Evolutionary conservation across 2,113 vertebrate species (phyloP).

Genomic region (Tragelaphus scriptus): DNA sequence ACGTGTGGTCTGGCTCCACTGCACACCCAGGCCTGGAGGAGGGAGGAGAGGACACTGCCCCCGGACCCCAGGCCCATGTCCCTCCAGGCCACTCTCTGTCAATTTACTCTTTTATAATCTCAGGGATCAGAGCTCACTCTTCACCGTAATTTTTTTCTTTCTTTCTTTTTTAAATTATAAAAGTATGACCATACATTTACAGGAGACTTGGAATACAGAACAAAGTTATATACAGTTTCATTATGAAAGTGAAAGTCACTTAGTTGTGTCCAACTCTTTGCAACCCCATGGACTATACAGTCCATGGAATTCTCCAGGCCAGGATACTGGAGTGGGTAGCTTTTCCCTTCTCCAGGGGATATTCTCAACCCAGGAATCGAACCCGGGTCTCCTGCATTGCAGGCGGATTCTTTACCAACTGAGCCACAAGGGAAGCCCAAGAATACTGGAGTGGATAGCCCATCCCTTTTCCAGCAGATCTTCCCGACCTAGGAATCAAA

Average conservation of each 20-base stretch:
- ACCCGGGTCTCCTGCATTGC: background rate
- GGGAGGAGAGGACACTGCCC: background rate
- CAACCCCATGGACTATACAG: accelerated
- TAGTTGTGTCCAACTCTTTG: background rate
- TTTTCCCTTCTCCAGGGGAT: background rate
- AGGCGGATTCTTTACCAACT: background rate
- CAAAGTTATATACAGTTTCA: background rate
- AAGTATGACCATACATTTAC: background rate
- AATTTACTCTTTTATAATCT: background rate
- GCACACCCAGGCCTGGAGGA: too few species aligned
- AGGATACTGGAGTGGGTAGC: background rate
- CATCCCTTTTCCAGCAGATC: too few species aligned
- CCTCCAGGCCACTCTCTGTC: accelerated
- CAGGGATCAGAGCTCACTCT: background rate
- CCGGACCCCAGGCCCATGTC: accelerated
- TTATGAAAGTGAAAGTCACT: background rate
- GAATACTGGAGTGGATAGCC: too few species aligned
- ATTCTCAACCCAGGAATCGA: background rate
- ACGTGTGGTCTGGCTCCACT: accelerated
- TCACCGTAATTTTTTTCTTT: background rate
- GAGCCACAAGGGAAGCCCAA: too few species aligned
- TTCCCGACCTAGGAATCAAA: too few species aligned
- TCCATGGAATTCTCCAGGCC: background rate
- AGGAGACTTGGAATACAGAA: background rate
- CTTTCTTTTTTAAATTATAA: background rate